These are phyloP conservation scores for Diadromus collaris DNA, from an alignment of 2,888 invertebrate species.

Conservation along the genomic window DNA sequence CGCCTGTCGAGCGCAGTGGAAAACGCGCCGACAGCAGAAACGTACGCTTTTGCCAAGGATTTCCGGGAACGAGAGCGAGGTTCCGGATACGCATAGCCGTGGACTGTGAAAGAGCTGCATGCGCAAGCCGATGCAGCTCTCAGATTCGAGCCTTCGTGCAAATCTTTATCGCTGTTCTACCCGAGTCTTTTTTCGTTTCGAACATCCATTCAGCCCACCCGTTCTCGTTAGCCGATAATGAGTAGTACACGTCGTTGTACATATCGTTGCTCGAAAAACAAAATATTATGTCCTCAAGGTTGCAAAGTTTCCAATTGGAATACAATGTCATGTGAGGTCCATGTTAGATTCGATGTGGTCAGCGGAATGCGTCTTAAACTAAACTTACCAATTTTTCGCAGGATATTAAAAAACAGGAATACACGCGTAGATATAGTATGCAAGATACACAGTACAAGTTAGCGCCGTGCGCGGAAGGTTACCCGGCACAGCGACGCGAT, in stretches of 20 bases:
- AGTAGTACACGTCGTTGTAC: no score
- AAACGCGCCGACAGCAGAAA: conserved; percentile 73
- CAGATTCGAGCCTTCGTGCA: conserved; percentile 43
- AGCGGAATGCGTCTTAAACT: no score
- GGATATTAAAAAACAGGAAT: neutral
- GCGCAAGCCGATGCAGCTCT: conserved; percentile 50
- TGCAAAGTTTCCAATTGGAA: no score
- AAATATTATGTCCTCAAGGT: neutral
- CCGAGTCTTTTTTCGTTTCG: conserved; percentile 6
- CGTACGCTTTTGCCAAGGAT: conserved; percentile 57
- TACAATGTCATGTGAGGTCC: neutral
- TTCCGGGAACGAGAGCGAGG: conserved; percentile 75
- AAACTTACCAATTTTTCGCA: neutral
- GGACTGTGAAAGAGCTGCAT: conserved; percentile 48
- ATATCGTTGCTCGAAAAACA: neutral
- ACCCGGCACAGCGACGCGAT: neutral
- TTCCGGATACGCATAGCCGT: conserved; percentile 74
- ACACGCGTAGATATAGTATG: neutral
- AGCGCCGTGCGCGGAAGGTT: neutral
- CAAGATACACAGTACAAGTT: neutral
- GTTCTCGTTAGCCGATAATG: neutral
- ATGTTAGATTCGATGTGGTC: neutral
- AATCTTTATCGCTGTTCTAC: conserved; percentile 19
- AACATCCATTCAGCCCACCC: neutral
- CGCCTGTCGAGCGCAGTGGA: conserved; percentile 64